Percentiles rank a stretch among this genome's conserved stretches.
Conservation (phyloP, 2,797 vertebrate species). For the Phoxinus dragarum region DNA sequence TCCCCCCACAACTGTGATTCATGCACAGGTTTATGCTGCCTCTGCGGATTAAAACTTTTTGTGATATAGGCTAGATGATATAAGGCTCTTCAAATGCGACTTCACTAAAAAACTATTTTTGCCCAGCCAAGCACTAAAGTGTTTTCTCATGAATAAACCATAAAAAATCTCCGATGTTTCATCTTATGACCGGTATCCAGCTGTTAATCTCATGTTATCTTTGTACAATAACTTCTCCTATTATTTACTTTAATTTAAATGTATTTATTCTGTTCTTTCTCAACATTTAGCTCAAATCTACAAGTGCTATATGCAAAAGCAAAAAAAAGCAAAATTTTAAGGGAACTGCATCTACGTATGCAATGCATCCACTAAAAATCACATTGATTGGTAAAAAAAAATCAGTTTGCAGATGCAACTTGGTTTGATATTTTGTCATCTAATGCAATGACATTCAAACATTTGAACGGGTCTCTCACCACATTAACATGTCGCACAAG, state of each 20-base stretch:
- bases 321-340: not conserved
- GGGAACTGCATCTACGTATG: not conserved
- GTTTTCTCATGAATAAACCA: slow-evolving; percentile 4
- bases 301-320: not conserved
- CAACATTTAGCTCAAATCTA: not conserved
- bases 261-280: not conserved
- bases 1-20: not conserved
- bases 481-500: not conserved
- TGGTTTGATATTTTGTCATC: not conserved
- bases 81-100: not conserved
- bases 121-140: slow-evolving; percentile 4
- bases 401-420: not conserved
- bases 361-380: not conserved
- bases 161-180: not conserved
- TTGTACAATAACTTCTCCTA: not conserved
- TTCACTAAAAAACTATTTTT: not conserved
- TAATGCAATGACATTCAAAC: not conserved
- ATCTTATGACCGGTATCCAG: not conserved
- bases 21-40: slow-evolving; percentile 10
- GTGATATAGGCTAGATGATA: not conserved
- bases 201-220: not conserved
- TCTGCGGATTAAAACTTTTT: slow-evolving; percentile 1
- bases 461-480: not conserved
- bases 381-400: not conserved
- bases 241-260: not conserved